A percentile compares a stretch with the other conserved stretches of the same genome.
These are phyloP conservation scores for Dufourea novaeangliae DNA, from an alignment of 1,140 invertebrate species.

Conservation along the genomic window DNA sequence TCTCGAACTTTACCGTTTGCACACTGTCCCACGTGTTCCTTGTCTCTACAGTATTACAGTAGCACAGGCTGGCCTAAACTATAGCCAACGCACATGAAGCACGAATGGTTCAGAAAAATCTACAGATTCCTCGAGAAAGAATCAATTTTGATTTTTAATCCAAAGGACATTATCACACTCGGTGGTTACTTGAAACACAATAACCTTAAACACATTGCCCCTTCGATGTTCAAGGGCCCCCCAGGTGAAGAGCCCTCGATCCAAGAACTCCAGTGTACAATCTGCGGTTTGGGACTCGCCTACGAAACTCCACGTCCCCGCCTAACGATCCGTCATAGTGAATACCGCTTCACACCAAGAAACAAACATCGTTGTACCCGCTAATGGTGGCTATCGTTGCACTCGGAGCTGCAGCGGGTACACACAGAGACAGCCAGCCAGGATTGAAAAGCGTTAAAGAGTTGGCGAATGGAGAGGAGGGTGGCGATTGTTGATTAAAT, in stretches of 20 bases:
- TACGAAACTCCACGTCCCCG: background rate
- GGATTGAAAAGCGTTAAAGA: background rate
- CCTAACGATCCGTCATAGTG: background rate
- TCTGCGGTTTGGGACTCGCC: background rate
- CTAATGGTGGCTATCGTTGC: background rate
- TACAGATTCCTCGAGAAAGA: too few species aligned
- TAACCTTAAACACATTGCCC: background rate
- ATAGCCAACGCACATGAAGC: too few species aligned
- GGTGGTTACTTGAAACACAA: too few species aligned
- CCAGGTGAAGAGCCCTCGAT: background rate
- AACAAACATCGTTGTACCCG: background rate
- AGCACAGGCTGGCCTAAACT: too few species aligned
- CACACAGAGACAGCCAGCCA: too few species aligned
- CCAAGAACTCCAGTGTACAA: background rate
- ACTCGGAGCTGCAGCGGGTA: background rate
- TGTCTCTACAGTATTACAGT: too few species aligned
- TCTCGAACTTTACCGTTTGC: too few species aligned
- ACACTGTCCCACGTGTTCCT: too few species aligned
- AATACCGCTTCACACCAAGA: background rate
- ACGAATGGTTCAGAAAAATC: too few species aligned
- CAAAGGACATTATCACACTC: too few species aligned
- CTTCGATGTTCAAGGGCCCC: background rate
- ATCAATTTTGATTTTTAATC: too few species aligned
- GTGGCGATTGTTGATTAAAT: slow-evolving; percentile 67
- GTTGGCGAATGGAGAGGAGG: background rate